Base-by-base conservation (phyloP, 2,888 invertebrate genomes). In the Melinaea marsaeus region DNA sequence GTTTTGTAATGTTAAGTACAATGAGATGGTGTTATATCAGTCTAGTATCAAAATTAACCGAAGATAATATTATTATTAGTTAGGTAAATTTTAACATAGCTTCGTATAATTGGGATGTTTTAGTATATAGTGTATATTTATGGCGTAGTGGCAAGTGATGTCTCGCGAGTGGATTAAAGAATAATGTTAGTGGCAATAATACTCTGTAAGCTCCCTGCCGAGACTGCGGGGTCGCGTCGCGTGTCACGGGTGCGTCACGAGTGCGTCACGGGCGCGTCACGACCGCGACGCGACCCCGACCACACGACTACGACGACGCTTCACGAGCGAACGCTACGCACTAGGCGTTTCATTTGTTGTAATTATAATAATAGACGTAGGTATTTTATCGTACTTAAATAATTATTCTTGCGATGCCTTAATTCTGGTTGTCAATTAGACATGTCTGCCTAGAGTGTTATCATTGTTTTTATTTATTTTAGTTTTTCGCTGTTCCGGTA, bases 391-490 rank as follows among this genome's bases (percentile, higher is more conserved):
- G 91, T 91, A 91, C 91, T 91, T 91, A 91, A 85, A 91, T 90
- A 88, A 88, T 90, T 90, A 87, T 91, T 91, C 90, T 91, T 91
- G 89, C 89, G 90, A 91, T 91, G 91, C 91, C 91, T 91, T 91
- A 91, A 91, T 90, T 91, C 90, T 90, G 91, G 91, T 91, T 91
- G 91, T 91, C 91, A 91, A 91, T 91, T 91, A 90, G 91, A 91
- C 90, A 90, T 80, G 86, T 89, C 88, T 90, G 90, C 88, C 88
- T 90, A 90, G 87, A 86, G 85, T 90, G 88, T 91, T 90, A 89
- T 90, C 81, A 84, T 89, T 89, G 85, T 90, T 88, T 88, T 88
- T 84, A 85, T 88, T 90, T 88, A 84, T 84, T 88, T 84, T 83
- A 80, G 75, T 84, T 83, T 84, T 85, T 91, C 85, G 87, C 89